Evolutionary conservation across 2,888 invertebrate species (phyloP).

Genomic region (Doris montereyensis): DNA sequence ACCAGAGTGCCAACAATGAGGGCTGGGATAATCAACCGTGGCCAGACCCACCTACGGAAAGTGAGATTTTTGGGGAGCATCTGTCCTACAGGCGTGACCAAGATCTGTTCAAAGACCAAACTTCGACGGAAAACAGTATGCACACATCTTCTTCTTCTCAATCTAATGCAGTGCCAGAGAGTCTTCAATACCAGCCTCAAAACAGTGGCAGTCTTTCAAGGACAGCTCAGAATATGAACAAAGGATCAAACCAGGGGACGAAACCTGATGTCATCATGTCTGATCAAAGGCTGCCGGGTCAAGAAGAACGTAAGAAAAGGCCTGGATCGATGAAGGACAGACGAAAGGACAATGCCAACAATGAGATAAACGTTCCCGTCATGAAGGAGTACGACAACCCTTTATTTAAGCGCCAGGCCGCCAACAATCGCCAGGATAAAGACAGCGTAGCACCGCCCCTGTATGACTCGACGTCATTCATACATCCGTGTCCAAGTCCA

Average conservation of each 20-base stretch:
- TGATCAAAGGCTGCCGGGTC: background rate
- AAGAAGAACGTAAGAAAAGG: background rate
- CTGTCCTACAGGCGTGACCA: too few relatives aligned
- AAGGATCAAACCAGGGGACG: background rate
- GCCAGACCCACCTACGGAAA: conserved; percentile 37
- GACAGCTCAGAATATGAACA: background rate
- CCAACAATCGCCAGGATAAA: background rate
- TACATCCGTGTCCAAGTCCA: conserved; percentile 23
- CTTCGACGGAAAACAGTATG: background rate
- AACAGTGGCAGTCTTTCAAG: background rate
- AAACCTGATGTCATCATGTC: background rate
- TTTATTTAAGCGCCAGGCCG: conserved; percentile 30
- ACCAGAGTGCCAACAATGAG: background rate
- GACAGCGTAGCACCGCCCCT: background rate
- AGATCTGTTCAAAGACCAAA: background rate
- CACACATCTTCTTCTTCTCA: background rate
- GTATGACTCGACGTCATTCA: conserved; percentile 37
- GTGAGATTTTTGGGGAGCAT: conserved; percentile 24
- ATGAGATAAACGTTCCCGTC: conserved; percentile 32
- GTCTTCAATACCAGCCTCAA: conserved; percentile 36
- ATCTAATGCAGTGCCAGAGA: conserved; percentile 37
- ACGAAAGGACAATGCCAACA: background rate
- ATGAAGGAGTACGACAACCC: conserved; percentile 40
- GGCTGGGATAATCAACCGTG: conserved; percentile 38
- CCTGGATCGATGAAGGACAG: background rate